These are phyloP conservation scores for Manis crassicaudata DNA, from an alignment of 2,797 vertebrate genomes.

Conservation along the genomic window DNA sequence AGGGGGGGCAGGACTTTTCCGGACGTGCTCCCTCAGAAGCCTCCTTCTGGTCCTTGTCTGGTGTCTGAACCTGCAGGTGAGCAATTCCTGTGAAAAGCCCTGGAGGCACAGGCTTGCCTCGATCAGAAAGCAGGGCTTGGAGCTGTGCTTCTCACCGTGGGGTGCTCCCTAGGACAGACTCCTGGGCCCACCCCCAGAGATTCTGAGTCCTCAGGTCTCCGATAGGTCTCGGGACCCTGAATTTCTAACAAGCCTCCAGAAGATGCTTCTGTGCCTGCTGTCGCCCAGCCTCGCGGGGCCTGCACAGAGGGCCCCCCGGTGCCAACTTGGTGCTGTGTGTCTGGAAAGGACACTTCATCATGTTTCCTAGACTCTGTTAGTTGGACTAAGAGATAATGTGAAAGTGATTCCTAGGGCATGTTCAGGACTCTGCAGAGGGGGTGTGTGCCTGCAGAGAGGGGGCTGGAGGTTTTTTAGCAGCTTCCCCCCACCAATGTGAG, in stretches of 20 bases:
- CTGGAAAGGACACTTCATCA: conserved; percentile 46
- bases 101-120: too few species aligned
- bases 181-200: background rate
- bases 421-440: conserved; percentile 74
- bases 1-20: background rate
- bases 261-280: accelerated
- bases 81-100: background rate
- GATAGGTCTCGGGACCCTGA: background rate
- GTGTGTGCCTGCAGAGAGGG: conserved; percentile 28
- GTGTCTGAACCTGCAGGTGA: background rate
- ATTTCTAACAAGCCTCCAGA: background rate
- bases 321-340: background rate
- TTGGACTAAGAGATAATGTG: conserved; percentile 73
- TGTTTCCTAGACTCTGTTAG: conserved; percentile 76
- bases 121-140: accelerated
- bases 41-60: background rate
- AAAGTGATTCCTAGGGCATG: conserved; percentile 71
- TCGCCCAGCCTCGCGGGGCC: accelerated
- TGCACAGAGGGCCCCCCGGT: accelerated
- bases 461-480: background rate
- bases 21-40: background rate
- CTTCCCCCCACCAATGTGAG: conserved; percentile 77
- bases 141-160: background rate
- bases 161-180: background rate
- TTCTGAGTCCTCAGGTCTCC: background rate